Evolutionary conservation across 2,797 vertebrate genomes (phyloP).

Genomic region (Hafferia zeledoni): DNA sequence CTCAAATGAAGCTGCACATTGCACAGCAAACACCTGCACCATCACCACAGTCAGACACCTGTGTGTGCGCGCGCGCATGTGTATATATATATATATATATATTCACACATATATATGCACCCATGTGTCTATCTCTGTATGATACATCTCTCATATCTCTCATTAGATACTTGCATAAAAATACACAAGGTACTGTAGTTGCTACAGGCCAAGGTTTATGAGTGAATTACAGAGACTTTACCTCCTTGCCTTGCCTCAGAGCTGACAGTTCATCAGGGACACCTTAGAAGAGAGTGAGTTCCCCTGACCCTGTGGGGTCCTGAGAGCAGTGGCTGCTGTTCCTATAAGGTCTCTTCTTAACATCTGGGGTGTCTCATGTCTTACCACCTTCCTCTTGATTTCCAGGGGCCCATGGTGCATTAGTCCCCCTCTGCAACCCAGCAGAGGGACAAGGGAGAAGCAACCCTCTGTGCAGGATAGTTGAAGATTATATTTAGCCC

Average conservation of each 20-base stretch:
- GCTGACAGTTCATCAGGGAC: background rate
- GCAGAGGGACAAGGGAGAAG: background rate
- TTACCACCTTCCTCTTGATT: background rate
- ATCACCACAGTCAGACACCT: background rate
- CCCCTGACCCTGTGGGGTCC: background rate
- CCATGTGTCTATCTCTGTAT: background rate
- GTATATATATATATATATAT: background rate
- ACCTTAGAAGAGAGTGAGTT: rapidly evolving
- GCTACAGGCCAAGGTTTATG: background rate
- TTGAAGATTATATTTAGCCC: background rate
- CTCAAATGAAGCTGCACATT: background rate
- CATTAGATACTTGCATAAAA: background rate
- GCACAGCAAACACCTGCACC: background rate
- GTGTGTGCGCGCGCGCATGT: too few relatives aligned
- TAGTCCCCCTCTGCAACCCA: background rate
- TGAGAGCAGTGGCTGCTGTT: background rate
- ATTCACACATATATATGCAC: background rate
- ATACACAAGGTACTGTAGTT: background rate
- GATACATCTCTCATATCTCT: background rate
- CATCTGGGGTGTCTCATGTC: background rate
- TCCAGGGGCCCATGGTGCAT: background rate
- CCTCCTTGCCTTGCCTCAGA: background rate
- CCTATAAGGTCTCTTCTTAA: background rate
- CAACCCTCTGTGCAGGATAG: background rate
- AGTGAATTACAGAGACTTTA: background rate